Evolutionary conservation across 2,797 vertebrate species (phyloP), one percentile per base, ranked within the genome.

Genomic region (Tenualosa thibaudeaui): DNA sequence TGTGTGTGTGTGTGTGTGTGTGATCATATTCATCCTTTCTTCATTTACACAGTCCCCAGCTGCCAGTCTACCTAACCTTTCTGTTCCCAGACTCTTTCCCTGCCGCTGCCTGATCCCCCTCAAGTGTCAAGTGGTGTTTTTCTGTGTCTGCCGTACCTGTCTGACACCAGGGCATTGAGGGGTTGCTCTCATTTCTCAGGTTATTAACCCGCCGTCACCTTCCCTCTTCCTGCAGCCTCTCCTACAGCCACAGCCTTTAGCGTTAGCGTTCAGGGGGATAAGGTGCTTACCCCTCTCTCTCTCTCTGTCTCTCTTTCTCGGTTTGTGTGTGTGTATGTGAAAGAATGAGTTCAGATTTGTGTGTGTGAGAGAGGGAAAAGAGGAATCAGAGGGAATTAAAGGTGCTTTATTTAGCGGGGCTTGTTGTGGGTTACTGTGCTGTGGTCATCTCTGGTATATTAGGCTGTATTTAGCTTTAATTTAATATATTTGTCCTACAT

Each of bases 121-220:
- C 46, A 46, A 7, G 60, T 58, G 40, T 54, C 31, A 78, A 51
- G 81, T 0, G 0, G 50, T 86, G 82, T 78, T 71, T 65, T 71
- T 15, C 12, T 12, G 65, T 40, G 3, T 12, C 65, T 5, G 26
- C 12, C 13, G 4, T 71, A 15, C 26, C 65, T 71, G 65, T 83
- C 83, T 85, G 86, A 84, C 86, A 86, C 84, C 88, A 56, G 81
- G 51, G 68, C 53, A 75, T 60, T 49, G 86, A 82, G 75, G n/a
- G 51, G 26, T 58, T 51, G 81, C 84, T 81, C 85, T 89, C 8
- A 85, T 90, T 90, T 89, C 53, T 81, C 49, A 78, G 82, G 82
- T 86, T 86, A 83, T 90, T 83, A 89, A 84, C 83, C 26, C 26
- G n/a, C 10, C 1, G 24, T 86, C 85, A 89, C 82, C 87, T 87